Evolutionary conservation across 2,797 vertebrate species (phyloP).

Genomic region (Sebastes matsubarae): DNA sequence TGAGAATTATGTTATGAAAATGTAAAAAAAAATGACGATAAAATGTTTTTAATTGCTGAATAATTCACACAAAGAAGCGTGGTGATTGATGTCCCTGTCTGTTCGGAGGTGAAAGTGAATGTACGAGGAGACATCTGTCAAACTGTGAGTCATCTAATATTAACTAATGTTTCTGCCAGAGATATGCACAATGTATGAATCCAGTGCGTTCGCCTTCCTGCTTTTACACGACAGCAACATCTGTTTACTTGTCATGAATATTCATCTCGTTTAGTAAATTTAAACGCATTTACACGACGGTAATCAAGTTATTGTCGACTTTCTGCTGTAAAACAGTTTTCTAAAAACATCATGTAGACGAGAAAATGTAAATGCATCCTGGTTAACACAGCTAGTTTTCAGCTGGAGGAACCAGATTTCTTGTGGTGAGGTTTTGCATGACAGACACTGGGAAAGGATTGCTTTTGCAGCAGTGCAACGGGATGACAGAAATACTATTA

Average conservation of each 20-base stretch:
- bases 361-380: neutral
- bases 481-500: neutral
- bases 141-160: neutral
- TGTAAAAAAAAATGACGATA: neutral
- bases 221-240: neutral
- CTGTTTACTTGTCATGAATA: neutral
- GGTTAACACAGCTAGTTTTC: neutral
- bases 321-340: neutral
- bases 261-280: neutral
- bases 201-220: neutral
- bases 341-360: neutral
- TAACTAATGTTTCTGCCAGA: conserved; percentile 8
- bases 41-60: neutral
- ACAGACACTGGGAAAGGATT: neutral
- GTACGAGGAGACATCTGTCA: conserved; percentile 19
- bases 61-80: neutral
- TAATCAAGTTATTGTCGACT: neutral
- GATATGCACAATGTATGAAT: neutral
- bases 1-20: neutral
- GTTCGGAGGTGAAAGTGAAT: neutral
- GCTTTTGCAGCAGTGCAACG: neutral
- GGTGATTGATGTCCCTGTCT: neutral
- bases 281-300: neutral
- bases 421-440: neutral
- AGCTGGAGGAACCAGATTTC: neutral